Conservation (phyloP, 2,113 vertebrate genomes). For the Nothocercus nigrocapillus region DNA sequence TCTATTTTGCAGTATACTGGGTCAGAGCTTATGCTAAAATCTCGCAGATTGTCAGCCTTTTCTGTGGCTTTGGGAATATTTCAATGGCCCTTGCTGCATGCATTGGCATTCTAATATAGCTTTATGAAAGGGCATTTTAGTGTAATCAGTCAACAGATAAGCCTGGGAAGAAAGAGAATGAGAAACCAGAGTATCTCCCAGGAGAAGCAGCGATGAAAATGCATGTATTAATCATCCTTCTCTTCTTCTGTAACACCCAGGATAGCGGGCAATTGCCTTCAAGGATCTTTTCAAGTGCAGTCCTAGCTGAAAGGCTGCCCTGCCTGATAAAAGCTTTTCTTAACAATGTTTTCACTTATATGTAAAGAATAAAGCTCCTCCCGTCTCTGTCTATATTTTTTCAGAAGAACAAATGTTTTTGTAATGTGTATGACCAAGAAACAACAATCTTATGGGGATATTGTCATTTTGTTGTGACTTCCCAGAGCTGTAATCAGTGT, state of each 20-base stretch:
- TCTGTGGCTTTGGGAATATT: conserved; percentile 55
- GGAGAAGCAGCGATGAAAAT: conserved; percentile 10
- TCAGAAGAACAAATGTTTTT: background rate
- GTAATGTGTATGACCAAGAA: background rate
- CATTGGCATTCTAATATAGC: conserved; percentile 48
- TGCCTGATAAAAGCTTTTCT: conserved; percentile 14
- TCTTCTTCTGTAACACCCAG: background rate
- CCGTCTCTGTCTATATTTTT: background rate
- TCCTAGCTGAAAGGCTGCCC: background rate
- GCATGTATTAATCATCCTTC: background rate
- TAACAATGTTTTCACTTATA: background rate
- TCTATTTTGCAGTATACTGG: background rate
- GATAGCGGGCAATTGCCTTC: background rate
- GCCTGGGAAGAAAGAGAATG: background rate
- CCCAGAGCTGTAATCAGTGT: background rate
- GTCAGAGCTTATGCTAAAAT: conserved; percentile 53
- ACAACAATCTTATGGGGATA: background rate
- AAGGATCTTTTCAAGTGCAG: background rate
- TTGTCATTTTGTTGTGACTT: conserved; percentile 10
- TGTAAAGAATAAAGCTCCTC: background rate
- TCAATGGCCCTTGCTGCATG: background rate
- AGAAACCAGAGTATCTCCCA: background rate
- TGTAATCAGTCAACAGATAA: conserved; percentile 7
- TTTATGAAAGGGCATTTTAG: conserved; percentile 13
- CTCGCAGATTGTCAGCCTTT: conserved; percentile 22